Conservation (phyloP, 1,140 invertebrate species). For the Leptopilina boulardi region DNA sequence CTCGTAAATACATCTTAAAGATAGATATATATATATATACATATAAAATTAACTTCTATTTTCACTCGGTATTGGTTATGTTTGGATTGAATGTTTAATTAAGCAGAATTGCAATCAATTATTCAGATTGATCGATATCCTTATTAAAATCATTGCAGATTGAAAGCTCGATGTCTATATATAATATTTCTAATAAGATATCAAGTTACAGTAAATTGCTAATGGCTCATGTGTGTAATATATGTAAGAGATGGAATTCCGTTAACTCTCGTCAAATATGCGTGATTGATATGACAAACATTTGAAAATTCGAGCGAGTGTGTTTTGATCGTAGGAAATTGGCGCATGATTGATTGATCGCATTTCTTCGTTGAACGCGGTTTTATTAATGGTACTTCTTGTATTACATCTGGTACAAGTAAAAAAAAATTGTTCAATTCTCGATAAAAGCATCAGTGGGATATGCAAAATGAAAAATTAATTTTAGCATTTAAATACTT, state of each 20-base stretch:
- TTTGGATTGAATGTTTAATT: not conserved
- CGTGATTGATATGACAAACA: conserved; percentile 48
- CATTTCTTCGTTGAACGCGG: conserved; percentile 16
- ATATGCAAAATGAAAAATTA: too few species aligned
- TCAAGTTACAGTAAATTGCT: conserved; percentile 33
- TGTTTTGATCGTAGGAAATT: conserved; percentile 12
- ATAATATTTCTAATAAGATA: conserved; percentile 16
- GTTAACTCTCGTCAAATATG: conserved; percentile 8
- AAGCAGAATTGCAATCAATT: not conserved
- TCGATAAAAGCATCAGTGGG: not conserved
- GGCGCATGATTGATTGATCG: conserved; percentile 48
- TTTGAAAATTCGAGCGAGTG: conserved; percentile 30
- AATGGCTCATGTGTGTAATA: too few species aligned
- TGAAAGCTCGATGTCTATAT: not conserved
- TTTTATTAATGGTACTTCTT: conserved; percentile 41
- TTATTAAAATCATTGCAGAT: conserved; percentile 36
- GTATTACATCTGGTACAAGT: conserved; percentile 26
- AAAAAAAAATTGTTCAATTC: not conserved
- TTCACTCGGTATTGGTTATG: too few species aligned
- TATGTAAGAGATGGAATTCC: conserved; percentile 34
- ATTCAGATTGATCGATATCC: conserved; percentile 46
- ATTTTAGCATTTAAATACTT: too few species aligned
- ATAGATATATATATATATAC: not conserved
- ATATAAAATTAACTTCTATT: conserved; percentile 37
- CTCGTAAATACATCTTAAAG: conserved; percentile 55